Evolutionary conservation across 2,797 vertebrate species (phyloP).

Genomic region (Amblyopsis hoosieri): DNA sequence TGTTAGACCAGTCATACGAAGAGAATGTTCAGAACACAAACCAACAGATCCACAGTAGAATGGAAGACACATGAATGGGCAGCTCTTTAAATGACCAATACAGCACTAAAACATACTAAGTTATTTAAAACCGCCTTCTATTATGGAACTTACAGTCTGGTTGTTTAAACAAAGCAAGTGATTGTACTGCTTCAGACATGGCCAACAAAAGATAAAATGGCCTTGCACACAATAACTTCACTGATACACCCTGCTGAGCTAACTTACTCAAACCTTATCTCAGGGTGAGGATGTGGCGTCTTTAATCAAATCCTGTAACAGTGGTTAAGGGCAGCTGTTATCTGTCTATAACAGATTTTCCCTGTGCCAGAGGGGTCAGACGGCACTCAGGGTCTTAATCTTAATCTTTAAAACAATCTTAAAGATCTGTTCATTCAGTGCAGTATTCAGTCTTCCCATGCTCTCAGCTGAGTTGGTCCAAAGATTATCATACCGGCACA

Average conservation of each 20-base stretch:
- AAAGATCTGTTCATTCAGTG: slow-evolving; percentile 17
- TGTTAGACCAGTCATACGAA: too few species aligned
- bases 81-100: too few species aligned
- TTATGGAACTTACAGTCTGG: too few species aligned
- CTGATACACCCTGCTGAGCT: slow-evolving; percentile 14
- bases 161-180: too few species aligned
- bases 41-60: too few species aligned
- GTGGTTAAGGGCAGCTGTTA: slow-evolving; percentile 12
- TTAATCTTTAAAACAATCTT: slow-evolving; percentile 11
- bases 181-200: too few species aligned
- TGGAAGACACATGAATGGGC: too few species aligned
- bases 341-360: slow-evolving; percentile 9
- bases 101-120: too few species aligned
- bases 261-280: slow-evolving; percentile 21
- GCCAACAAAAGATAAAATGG: slow-evolving; percentile 5
- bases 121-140: too few species aligned
- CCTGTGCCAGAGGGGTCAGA: slow-evolving; percentile 17
- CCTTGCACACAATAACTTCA: slow-evolving; percentile 4
- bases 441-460: slow-evolving; percentile 32
- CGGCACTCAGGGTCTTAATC: slow-evolving; percentile 17
- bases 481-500: not conserved
- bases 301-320: slow-evolving; percentile 19
- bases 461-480: slow-evolving; percentile 1
- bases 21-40: too few species aligned
- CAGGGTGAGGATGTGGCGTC: slow-evolving; percentile 38